Base-by-base conservation (phyloP, 2,113 vertebrate genomes). In the Amphilophus citrinellus region DNA sequence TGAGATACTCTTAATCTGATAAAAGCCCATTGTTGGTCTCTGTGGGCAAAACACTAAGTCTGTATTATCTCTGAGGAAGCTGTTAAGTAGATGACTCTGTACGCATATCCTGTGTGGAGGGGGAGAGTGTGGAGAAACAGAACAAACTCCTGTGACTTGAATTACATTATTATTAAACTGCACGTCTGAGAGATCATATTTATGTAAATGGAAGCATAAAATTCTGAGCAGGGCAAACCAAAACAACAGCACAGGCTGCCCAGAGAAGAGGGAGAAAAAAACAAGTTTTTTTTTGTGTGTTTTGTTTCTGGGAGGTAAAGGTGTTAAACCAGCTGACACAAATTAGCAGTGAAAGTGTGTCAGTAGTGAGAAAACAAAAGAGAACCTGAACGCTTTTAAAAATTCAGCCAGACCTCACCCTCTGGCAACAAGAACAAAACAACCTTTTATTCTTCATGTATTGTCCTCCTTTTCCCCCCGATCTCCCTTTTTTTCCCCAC, bases 361-460 rank as follows among this genome's bases (percentile, higher is more conserved):
- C 87, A 61, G 77, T 10, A 6, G n/a, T 59, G 81, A 75, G 53
- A 78, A 83, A 85, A 57, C 32, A 44, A 44, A 80, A 73, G 71
- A 30, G 63, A 82, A 57, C 17, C 61, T 22, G 63, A 60, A 22
- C 10, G 27, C 30, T 56, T 71, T 59, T 47, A 59, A 79, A 76
- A 76, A 82, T 65, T 20, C 76, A 63, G 20, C 53, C 62, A 10
- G 30, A 79, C 79, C 17, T 59, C n/a, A 20, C 22, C 80, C 79
- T 7, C 59, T 63, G 61, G 78, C 75, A 73, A 13, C 57, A 3
- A 3, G 56, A 78, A 58, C 44, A 37, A n/a, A 83, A 80, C 59
- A 76, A 3, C 20, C 27, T 71, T 60, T 37, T 7, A 2, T 62
- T 17, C 37, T 35, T 32, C n/a, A 9, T 17, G 30, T n/a, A 22